Conservation (phyloP, 2,797 vertebrate species). For the Gobionotothen gibberifrons region DNA sequence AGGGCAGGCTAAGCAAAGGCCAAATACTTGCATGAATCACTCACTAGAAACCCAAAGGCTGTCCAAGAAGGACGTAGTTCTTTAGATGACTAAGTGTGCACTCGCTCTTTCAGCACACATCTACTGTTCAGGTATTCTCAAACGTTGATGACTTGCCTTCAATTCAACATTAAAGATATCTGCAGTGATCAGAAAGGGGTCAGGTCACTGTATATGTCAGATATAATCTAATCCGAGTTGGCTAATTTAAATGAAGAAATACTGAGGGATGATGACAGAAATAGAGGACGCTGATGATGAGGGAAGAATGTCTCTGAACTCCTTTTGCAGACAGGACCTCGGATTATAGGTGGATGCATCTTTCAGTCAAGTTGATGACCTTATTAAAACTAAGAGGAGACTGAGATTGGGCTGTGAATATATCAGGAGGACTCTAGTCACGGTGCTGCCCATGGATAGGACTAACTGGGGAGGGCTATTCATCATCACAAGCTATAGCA, state of each 20-base stretch:
- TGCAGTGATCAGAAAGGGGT: conserved; percentile 11
- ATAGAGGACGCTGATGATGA: conserved; percentile 56
- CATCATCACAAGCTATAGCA: conserved; percentile 76
- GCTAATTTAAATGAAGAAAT: conserved; percentile 69
- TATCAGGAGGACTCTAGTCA: conserved; percentile 74
- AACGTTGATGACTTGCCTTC: conserved; percentile 47
- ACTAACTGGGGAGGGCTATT: conserved; percentile 71
- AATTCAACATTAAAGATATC: conserved; percentile 37
- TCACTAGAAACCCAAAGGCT: conserved; percentile 75
- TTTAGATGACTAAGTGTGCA: conserved; percentile 66
- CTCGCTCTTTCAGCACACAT: conserved; percentile 34
- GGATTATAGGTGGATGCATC: conserved; percentile 79
- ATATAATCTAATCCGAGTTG: conserved; percentile 56
- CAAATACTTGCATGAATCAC: conserved; percentile 84
- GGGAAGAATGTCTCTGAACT: conserved; percentile 55
- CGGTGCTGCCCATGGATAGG: conserved; percentile 69
- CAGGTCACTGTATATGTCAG: conserved; percentile 24
- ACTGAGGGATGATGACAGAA: conserved; percentile 65
- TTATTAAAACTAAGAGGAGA: conserved; percentile 83
- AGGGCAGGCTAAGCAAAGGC: conserved; percentile 82
- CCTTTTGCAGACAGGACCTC: conserved; percentile 61
- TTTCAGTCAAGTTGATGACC: conserved; percentile 84
- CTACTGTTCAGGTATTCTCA: conserved; percentile 43
- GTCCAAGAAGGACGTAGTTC: conserved; percentile 69
- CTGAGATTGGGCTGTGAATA: conserved; percentile 81